Conservation (phyloP, 2,113 vertebrate species). For the Chionomys nivalis region DNA sequence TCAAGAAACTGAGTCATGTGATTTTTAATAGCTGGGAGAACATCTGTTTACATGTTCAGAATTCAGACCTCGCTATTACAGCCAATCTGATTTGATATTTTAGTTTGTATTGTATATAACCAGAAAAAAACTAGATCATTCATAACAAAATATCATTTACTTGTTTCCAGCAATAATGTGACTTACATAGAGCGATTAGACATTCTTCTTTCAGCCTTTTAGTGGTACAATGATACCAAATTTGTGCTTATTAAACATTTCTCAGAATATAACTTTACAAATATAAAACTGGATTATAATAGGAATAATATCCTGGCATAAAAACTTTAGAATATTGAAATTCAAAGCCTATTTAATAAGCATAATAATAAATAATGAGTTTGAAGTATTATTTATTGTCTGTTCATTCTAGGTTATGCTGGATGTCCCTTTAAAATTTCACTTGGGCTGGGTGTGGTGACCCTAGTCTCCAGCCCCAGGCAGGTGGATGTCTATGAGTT, state of each 20-base stretch:
- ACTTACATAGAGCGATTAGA: background rate
- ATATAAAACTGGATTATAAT: slow-evolving; percentile 21
- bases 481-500: background rate
- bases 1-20: background rate
- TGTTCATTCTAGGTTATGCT: slow-evolving; percentile 30
- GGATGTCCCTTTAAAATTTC: slow-evolving; percentile 18
- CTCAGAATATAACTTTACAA: slow-evolving; percentile 39
- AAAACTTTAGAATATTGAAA: background rate
- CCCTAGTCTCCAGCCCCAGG: background rate
- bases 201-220: slow-evolving; percentile 41
- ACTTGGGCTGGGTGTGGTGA: background rate
- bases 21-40: background rate
- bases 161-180: background rate
- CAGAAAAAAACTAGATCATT: slow-evolving; percentile 35
- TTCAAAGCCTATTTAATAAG: background rate
- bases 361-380: background rate
- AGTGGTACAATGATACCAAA: background rate
- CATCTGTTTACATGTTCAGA: slow-evolving; percentile 21
- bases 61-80: background rate
- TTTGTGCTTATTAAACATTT: slow-evolving; percentile 1
- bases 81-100: background rate
- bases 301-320: background rate
- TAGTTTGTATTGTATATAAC: background rate
- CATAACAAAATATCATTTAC: slow-evolving; percentile 38
- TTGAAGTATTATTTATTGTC: background rate